Percentiles rank a stretch among this genome's conserved stretches.
These are phyloP conservation scores for Poeciliopsis infans DNA, from an alignment of 2,797 vertebrate genomes.

Conservation along the genomic window DNA sequence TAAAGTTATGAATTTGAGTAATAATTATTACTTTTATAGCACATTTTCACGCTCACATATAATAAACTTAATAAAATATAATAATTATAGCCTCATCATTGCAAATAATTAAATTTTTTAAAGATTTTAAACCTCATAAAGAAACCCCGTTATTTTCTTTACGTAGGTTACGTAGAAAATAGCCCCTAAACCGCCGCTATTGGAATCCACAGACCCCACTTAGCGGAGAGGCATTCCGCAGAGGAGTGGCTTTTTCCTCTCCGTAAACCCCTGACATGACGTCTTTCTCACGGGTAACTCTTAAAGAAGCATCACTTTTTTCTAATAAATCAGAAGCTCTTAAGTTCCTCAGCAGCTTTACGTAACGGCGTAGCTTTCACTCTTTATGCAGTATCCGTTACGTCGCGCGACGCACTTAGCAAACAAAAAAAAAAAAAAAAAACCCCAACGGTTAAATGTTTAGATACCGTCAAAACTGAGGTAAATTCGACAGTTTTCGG, in stretches of 20 bases:
- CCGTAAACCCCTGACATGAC: slow-evolving; percentile 20
- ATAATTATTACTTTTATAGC: neutral
- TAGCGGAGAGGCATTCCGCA: slow-evolving; percentile 65
- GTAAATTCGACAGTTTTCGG: neutral
- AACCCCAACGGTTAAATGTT: neutral
- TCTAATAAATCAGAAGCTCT: neutral
- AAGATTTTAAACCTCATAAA: neutral
- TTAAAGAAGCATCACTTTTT: slow-evolving; percentile 35
- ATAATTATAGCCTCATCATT: neutral
- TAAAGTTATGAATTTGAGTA: neutral
- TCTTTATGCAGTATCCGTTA: neutral
- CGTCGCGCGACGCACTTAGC: neutral
- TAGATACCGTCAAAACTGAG: neutral
- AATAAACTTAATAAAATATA: neutral
- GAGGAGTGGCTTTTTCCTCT: slow-evolving; percentile 61
- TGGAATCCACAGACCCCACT: neutral
- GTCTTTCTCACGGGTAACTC: neutral
- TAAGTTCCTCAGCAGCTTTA: neutral
- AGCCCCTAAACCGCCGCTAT: neutral
- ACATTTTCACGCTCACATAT: neutral
- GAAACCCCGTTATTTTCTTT: neutral
- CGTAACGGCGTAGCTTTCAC: neutral
- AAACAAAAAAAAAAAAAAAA: too few relatives aligned
- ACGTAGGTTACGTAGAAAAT: neutral
- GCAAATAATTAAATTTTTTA: neutral